phyloP scores from a whole-genome alignment of 1,140 invertebrate genomes.

The Drosophila truncata region DNA sequence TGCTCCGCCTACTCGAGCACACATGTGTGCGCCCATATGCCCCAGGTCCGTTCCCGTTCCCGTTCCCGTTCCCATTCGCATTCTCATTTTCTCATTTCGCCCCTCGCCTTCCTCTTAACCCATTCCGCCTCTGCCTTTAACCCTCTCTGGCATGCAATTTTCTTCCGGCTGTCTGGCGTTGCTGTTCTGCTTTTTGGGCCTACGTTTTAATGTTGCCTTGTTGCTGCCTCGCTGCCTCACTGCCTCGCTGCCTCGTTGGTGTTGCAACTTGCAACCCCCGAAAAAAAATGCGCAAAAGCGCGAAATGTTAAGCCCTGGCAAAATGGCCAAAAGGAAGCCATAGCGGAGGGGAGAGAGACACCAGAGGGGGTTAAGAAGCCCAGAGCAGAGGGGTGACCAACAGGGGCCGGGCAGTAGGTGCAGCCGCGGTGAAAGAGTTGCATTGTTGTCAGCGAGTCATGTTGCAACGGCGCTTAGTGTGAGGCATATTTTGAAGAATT shows the following conservation, averaged over 20 bases:
- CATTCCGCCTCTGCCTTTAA: constrained; percentile 12
- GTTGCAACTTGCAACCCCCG: constrained; percentile 37
- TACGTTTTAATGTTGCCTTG: constrained; percentile 50
- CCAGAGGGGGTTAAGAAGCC: neutral
- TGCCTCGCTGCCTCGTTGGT: constrained; percentile 16
- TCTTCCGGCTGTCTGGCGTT: constrained; percentile 62
- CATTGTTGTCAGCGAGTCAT: constrained; percentile 78
- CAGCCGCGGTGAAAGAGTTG: constrained; percentile 56
- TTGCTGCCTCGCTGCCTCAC: constrained; percentile 27
- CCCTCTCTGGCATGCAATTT: constrained; percentile 57
- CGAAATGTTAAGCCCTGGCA: constrained; percentile 62
- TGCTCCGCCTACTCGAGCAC: constrained; percentile 77
- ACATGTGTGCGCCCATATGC: constrained; percentile 42
- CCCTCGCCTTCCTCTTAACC: constrained; percentile 4
- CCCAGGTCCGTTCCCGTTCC: constrained; percentile 35
- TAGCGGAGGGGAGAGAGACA: neutral
- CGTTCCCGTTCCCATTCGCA: constrained; percentile 5
- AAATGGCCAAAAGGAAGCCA: constrained; percentile 73
- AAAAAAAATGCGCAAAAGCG: constrained; percentile 48
- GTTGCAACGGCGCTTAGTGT: constrained; percentile 76
- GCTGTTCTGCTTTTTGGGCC: constrained; percentile 54
- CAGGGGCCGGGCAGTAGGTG: constrained; percentile 11
- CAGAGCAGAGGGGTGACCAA: neutral
- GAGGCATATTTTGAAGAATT: constrained; percentile 42
- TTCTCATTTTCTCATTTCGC: constrained; percentile 20